Percentiles rank a stretch among this genome's conserved stretches.
These are phyloP conservation scores for Proisotoma minuta DNA, from an alignment of 2,888 invertebrate species.

Conservation along the genomic window DNA sequence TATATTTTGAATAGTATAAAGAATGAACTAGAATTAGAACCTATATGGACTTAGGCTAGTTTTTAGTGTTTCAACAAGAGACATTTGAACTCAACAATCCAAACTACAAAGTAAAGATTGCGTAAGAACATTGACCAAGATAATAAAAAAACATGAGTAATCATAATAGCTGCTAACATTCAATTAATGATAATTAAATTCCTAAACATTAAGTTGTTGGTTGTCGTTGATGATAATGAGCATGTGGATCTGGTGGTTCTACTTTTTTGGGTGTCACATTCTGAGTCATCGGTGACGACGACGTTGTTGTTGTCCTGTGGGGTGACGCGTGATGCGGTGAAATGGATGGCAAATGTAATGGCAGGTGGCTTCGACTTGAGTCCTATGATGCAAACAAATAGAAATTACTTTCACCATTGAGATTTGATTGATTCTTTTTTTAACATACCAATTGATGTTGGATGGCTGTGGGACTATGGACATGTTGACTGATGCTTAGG, in stretches of 20 bases:
- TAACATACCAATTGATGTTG: slow-evolving; percentile 10
- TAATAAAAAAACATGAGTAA: no score
- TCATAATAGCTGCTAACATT: no score
- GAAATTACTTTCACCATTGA: not conserved
- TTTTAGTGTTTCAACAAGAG: no score
- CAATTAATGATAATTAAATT: not conserved
- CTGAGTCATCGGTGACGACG: slow-evolving; percentile 11
- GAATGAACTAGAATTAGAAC: not conserved
- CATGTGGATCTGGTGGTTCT: slow-evolving; percentile 15
- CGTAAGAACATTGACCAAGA: no score
- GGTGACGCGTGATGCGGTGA: not conserved
- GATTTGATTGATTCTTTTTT: no score
- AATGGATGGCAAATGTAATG: no score
- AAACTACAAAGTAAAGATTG: no score
- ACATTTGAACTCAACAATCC: no score
- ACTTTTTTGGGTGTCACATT: not conserved
- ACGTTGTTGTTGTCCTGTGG: not conserved
- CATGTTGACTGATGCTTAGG: slow-evolving; percentile 27
- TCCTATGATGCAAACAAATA: not conserved
- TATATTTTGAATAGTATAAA: not conserved
- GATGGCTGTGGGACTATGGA: slow-evolving; percentile 20
- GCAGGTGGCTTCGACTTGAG: not conserved
- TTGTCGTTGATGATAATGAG: slow-evolving; percentile 7
- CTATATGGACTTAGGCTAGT: slow-evolving; percentile 2
- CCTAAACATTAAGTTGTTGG: not conserved